phyloP scores from a whole-genome alignment of 1,140 invertebrate genomes.

The Radopholus similis region DNA sequence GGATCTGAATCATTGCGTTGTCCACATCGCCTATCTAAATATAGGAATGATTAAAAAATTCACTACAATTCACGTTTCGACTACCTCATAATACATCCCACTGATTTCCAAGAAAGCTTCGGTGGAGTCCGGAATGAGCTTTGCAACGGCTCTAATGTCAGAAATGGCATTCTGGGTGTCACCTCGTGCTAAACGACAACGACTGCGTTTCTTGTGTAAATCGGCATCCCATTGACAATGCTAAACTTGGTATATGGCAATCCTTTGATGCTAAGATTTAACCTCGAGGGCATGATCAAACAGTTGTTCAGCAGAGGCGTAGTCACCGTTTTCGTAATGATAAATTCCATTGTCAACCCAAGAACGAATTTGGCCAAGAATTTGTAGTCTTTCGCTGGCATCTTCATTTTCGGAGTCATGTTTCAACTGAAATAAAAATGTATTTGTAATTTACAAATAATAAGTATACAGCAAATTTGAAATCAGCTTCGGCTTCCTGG shows the following conservation, averaged over 20 bases:
- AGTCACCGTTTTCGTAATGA: slow-evolving; percentile 70
- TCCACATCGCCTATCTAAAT: slow-evolving; percentile 64
- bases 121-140: slow-evolving; percentile 84
- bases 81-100: slow-evolving; percentile 81
- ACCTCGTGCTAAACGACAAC: slow-evolving; percentile 75
- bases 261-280: neutral
- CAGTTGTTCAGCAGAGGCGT: slow-evolving; percentile 69
- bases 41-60: slow-evolving; percentile 64
- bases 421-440: slow-evolving; percentile 66
- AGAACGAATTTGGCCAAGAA: slow-evolving; percentile 69
- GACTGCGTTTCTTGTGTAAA: slow-evolving; percentile 77
- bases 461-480: slow-evolving; percentile 73
- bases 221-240: slow-evolving; percentile 78
- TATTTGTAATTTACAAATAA: neutral
- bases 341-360: slow-evolving; percentile 70
- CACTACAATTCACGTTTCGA: slow-evolving; percentile 83
- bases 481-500: slow-evolving; percentile 69
- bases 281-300: slow-evolving; percentile 74
- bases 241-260: slow-evolving; percentile 42
- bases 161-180: slow-evolving; percentile 81
- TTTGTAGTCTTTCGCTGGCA: slow-evolving; percentile 68
- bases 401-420: slow-evolving; percentile 75
- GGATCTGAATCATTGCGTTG: slow-evolving; percentile 69
- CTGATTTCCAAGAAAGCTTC: slow-evolving; percentile 79
- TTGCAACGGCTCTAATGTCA: slow-evolving; percentile 83